These are phyloP conservation scores for Triplophysa tibetana DNA, from an alignment of 2,113 vertebrate genomes.

Conservation along the genomic window DNA sequence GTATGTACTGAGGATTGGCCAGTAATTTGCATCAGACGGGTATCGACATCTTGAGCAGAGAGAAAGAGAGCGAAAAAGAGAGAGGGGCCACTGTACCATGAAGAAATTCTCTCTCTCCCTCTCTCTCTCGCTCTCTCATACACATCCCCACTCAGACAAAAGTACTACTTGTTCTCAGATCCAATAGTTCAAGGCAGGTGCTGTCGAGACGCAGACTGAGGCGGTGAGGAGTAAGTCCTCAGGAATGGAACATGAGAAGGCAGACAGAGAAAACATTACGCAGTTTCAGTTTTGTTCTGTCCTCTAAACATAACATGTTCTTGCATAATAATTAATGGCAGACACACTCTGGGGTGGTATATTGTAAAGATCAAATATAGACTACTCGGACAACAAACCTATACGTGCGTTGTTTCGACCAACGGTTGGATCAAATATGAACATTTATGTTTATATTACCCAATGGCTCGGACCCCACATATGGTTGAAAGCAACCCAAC, in stretches of 20 bases:
- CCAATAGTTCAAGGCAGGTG: conserved; percentile 26
- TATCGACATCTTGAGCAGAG: conserved; percentile 3
- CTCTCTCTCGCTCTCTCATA: not conserved
- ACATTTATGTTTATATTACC: no score
- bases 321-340: no score
- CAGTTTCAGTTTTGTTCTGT: conserved; percentile 27
- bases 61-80: not conserved
- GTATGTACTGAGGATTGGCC: not conserved
- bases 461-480: no score
- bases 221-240: not conserved
- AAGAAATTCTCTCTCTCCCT: not conserved
- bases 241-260: not conserved
- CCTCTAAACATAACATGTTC: not conserved
- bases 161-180: conserved; percentile 43
- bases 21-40: not conserved
- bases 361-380: no score
- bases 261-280: not conserved
- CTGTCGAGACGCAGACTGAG: not conserved
- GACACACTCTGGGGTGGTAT: no score
- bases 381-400: no score
- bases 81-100: conserved; percentile 15
- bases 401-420: no score
- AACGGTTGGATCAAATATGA: no score
- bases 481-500: no score
- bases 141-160: conserved; percentile 36